Conservation (phyloP, 2,797 vertebrate genomes). For the Phoeniculus purpureus region DNA sequence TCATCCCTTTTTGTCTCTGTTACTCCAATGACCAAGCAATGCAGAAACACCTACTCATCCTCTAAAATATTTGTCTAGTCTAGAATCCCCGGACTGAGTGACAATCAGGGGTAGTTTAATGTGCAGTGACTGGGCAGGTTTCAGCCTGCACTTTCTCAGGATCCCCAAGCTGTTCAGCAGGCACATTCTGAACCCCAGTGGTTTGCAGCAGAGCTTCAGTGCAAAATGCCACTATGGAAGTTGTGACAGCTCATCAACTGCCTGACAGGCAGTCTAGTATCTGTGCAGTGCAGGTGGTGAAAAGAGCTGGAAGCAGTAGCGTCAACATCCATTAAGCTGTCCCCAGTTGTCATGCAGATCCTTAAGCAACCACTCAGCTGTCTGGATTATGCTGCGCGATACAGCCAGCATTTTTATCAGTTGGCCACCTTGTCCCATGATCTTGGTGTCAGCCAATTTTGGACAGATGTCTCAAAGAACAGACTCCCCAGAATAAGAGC, state of each 20-base stretch:
- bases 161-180: neutral
- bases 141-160: neutral
- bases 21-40: neutral
- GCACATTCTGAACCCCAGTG: neutral
- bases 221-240: neutral
- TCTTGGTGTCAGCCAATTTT: neutral
- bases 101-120: neutral
- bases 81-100: neutral
- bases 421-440: neutral
- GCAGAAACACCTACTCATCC: neutral
- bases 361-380: constrained; percentile 24
- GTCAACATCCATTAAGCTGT: constrained; percentile 51
- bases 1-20: neutral
- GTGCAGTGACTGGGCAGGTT: neutral
- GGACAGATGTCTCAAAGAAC: neutral
- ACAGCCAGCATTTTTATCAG: neutral
- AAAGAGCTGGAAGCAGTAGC: constrained; percentile 44
- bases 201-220: neutral
- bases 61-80: neutral
- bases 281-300: constrained; percentile 52
- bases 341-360: constrained; percentile 34
- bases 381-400: neutral
- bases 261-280: constrained; percentile 54
- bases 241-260: constrained; percentile 33
- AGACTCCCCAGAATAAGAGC: neutral